Conservation (phyloP, 2,113 vertebrate genomes). For the Todiramphus saurophagus region DNA sequence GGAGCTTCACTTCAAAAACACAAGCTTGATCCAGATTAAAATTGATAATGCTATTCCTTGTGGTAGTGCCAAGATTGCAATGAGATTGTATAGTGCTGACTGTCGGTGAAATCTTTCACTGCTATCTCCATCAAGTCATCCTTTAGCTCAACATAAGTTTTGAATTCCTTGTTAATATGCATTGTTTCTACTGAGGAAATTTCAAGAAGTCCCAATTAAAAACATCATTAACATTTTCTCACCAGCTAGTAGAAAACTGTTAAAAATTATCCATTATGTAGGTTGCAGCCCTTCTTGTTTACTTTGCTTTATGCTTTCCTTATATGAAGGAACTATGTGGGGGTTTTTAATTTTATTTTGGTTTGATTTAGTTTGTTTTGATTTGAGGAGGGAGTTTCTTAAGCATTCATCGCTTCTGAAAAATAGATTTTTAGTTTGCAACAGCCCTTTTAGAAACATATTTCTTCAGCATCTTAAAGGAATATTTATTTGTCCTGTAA, state of each 20-base stretch:
- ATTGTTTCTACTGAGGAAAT: background rate
- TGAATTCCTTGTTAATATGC: background rate
- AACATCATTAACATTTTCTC: background rate
- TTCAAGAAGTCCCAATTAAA: background rate
- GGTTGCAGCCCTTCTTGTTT: background rate
- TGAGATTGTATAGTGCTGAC: background rate
- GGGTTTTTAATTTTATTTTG: rapidly evolving
- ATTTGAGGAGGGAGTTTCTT: background rate
- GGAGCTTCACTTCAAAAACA: background rate
- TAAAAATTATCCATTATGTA: background rate
- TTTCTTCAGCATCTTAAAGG: background rate
- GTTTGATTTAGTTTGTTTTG: background rate
- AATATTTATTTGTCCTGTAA: background rate
- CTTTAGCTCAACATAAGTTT: background rate
- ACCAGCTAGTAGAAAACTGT: background rate
- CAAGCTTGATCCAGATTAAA: background rate
- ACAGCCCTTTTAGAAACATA: background rate
- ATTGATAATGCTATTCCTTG: background rate
- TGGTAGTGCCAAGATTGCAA: background rate
- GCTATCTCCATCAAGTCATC: background rate
- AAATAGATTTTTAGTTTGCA: background rate
- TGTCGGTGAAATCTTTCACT: background rate
- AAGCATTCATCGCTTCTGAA: background rate
- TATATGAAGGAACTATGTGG: rapidly evolving
- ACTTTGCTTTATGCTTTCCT: background rate